phyloP scores from a whole-genome alignment of 2,888 invertebrate species.

The Litoditis marina region DNA sequence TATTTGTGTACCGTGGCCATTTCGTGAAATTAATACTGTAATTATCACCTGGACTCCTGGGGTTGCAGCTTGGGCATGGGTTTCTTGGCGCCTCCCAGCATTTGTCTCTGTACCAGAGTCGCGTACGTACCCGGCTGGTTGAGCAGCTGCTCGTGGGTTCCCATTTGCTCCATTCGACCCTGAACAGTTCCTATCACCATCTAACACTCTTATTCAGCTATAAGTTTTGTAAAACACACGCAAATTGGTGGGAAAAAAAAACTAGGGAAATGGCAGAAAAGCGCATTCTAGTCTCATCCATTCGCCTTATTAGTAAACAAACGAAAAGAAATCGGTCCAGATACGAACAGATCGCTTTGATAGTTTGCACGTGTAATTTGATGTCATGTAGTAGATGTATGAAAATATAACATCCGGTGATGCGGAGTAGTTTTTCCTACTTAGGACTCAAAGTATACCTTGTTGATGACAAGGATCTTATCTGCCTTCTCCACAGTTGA shows the following conservation, averaged over 20 bases:
- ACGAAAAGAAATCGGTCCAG: too few species aligned
- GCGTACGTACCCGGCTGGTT: constrained; percentile 63
- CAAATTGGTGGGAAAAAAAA: too few species aligned
- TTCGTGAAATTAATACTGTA: background rate
- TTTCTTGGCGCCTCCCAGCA: constrained; percentile 41
- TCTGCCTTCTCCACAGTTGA: constrained; percentile 66
- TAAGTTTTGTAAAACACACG: too few species aligned
- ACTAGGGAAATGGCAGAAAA: too few species aligned
- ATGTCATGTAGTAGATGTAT: too few species aligned
- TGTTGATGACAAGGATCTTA: constrained; percentile 61
- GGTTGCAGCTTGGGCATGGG: constrained; percentile 9
- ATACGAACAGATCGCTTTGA: too few species aligned
- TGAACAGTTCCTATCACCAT: background rate
- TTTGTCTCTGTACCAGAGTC: constrained; percentile 63
- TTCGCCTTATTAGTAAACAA: too few species aligned
- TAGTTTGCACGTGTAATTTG: too few species aligned
- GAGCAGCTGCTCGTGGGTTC: constrained; percentile 66
- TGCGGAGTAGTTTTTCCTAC: background rate
- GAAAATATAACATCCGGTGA: too few species aligned
- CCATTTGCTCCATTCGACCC: constrained; percentile 64
- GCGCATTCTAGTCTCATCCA: too few species aligned
- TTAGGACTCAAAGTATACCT: constrained; percentile 35
- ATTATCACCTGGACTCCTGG: constrained; percentile 1
- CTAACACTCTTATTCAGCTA: too few species aligned
- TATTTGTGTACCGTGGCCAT: background rate